Evolutionary conservation across 2,113 vertebrate species (phyloP), one percentile per base, ranked within the genome.

Genomic region (Cebidichthys violaceus): DNA sequence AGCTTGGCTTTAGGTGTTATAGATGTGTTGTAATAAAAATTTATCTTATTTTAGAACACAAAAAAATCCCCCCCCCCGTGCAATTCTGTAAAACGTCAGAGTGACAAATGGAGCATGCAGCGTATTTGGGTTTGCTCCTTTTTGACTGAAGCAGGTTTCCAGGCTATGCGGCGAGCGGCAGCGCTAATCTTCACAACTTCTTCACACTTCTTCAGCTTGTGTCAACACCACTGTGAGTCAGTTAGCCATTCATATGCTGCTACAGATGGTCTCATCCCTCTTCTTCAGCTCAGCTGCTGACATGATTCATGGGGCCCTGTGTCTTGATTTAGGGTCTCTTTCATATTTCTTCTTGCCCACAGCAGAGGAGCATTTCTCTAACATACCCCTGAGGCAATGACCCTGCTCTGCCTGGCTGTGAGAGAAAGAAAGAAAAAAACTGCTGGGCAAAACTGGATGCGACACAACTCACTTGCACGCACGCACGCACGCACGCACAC

Each of bases 231-330:
- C 81, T 77, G 86, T 81, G 89, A 90, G 86, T 92, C 90, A 90
- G 91, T 92, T 90, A 88, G 88, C 89, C 88, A 88, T 93, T 94
- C 90, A 90, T 91, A 93, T 91, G 89, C 90, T 83, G 85, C 90
- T 90, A 74, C 93, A 90, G 84, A 93, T 90, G 90, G 92, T 84
- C 78, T 76, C 83, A 92, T 93, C 88, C 67, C 85, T 91, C 92
- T 87, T 91, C 90, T 84, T 90, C 88, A 88, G 80, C 90, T 75
- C 86, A 9, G 86, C 93, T 35, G 86, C 86, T 82, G 90, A 93
- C 93, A 93, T 94, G 93, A 95, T 95, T 96, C 93, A 94, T 93
- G 92, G 90, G 93, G 82, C 90, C 84, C 88, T 92, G 94, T 83
- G 94, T 94, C 91, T 93, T 95, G 93, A 93, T 94, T 95, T 93